Percentiles rank a stretch among this genome's conserved stretches.
phyloP scores from a whole-genome alignment of 2,888 invertebrate genomes.

The Piscicola geometra region DNA sequence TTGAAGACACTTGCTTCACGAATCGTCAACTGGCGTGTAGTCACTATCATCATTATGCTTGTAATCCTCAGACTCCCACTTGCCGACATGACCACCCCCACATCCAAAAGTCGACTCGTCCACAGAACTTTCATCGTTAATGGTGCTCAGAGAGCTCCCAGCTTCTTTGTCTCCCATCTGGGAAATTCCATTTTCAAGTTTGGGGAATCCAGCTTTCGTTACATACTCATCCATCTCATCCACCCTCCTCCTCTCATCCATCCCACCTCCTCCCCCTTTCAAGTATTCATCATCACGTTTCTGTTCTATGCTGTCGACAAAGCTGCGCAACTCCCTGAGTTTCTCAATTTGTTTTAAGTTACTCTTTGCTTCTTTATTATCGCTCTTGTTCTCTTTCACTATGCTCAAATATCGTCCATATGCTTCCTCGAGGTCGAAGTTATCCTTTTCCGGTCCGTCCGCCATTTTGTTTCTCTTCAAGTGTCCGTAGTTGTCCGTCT shows the following conservation, averaged over 20 bases:
- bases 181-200: too few species aligned
- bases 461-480: not conserved
- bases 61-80: too few species aligned
- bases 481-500: not conserved
- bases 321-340: slow-evolving; percentile 18
- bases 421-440: not conserved
- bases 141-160: too few species aligned
- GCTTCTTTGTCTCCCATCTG: too few species aligned
- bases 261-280: not conserved
- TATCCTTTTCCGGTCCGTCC: not conserved
- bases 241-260: not conserved
- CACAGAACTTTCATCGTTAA: too few species aligned
- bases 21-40: too few species aligned
- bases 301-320: slow-evolving; percentile 19
- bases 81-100: too few species aligned
- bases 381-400: not conserved
- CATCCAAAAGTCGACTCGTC: too few species aligned
- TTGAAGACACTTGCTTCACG: too few species aligned
- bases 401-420: not conserved
- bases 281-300: slow-evolving; percentile 17
- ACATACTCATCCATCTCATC: not conserved
- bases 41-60: too few species aligned
- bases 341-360: slow-evolving; percentile 21
- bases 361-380: not conserved
- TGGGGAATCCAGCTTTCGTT: not conserved